Evolutionary conservation across 2,888 invertebrate species (phyloP), one percentile per base, ranked within the genome.

Genomic region (Tiliacea citrago): DNA sequence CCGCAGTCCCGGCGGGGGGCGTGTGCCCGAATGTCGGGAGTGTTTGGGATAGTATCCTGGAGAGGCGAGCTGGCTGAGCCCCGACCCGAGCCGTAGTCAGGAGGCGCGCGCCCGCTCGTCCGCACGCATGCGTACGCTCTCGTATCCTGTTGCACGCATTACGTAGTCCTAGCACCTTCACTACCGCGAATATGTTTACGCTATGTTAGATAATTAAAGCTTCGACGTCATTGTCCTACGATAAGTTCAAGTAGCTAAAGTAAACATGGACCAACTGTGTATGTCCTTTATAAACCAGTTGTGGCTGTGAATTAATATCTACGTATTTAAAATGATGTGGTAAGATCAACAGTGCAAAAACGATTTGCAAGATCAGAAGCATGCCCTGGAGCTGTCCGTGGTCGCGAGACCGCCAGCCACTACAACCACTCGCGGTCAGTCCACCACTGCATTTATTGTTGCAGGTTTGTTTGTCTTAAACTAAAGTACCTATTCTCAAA

Each of bases 331-430:
- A 86, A 82, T 86, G 82, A 81, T 88, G 88, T 89, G 88, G 77
- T 89, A 88, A 89, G 90, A 89, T 91, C 88, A 90, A 79, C 77
- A 90, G 90, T 91, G 88, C 88, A 88, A 85, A 89, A 86, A 90
- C 88, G 84, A 81, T 88, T 86, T 78, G 79, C 82, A 85, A 86
- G 75, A 87, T 82, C 86, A 84, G 87, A 83, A 89, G 82, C 76
- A 96, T 96, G 96, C 95, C 96, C 87, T 96, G 95, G 96, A 94
- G 88, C 81, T 96, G 96, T 83, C 95, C 95, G 88, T 96, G 96
- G 96, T 95, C 96, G 79, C 93, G 93, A 68, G 93, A 93, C 81
- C 94, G 93, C 71, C 94, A 92, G 90, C 29, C 29, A 29, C 29
- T 29, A 29, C 91, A 91, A 72, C 92, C 93, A 82, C 90, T 91